A percentile compares a stretch with the other conserved stretches of the same genome.
Evolutionary conservation across 2,113 vertebrate species (phyloP).

Genomic region (Camelus bactrianus): DNA sequence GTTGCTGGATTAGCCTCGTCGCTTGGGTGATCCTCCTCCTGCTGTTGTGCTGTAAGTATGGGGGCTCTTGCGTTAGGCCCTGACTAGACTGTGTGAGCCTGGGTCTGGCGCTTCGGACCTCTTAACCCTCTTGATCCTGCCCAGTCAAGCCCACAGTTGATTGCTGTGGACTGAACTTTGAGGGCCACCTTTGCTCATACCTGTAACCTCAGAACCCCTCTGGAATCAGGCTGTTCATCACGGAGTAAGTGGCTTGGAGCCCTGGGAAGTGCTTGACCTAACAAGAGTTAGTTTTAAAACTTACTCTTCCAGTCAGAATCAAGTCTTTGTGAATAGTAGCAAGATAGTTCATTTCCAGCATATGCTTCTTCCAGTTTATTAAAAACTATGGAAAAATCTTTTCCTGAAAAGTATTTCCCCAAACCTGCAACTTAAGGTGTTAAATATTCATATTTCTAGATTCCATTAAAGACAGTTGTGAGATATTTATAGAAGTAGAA

Average conservation of each 20-base stretch:
- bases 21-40: not conserved
- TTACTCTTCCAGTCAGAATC: not conserved
- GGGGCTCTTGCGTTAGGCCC: not conserved
- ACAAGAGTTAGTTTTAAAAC: not conserved
- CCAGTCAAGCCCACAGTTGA: not conserved
- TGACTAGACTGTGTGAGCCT: not conserved
- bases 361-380: not conserved
- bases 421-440: not conserved
- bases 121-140: too few species aligned
- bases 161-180: not conserved
- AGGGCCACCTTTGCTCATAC: not conserved
- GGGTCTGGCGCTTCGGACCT: not conserved
- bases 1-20: not conserved
- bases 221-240: not conserved
- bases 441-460: constrained; percentile 37
- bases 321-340: not conserved
- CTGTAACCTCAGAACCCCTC: not conserved
- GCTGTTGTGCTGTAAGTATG: rapidly evolving
- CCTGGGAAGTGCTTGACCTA: not conserved
- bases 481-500: constrained; percentile 44
- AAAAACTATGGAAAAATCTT: not conserved
- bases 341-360: not conserved
- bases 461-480: not conserved
- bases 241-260: not conserved
- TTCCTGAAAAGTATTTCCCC: not conserved